phyloP scores from a whole-genome alignment of 2,888 invertebrate genomes.

The Drosophila maculinotata region DNA sequence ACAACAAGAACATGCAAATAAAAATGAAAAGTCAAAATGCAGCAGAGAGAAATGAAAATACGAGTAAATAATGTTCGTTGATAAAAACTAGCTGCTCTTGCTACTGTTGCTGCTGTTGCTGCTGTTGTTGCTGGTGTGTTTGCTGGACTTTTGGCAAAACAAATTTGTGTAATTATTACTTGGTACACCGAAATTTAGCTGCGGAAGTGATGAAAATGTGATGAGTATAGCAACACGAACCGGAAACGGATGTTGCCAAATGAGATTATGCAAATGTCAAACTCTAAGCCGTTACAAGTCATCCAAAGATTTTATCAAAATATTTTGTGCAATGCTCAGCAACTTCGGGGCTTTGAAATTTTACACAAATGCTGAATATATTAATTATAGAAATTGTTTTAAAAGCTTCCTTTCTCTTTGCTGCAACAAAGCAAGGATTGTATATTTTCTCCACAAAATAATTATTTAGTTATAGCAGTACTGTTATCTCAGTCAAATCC shows the following conservation, averaged over 20 bases:
- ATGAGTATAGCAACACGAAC: conserved; percentile 34
- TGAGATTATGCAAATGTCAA: conserved; percentile 58
- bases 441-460: no score
- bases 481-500: no score
- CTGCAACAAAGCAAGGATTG: no score
- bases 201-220: conserved; percentile 60
- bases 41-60: conserved; percentile 51
- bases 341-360: no score
- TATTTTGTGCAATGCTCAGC: not conserved
- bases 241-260: conserved; percentile 64
- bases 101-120: conserved; percentile 19
- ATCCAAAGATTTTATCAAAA: conserved; percentile 14
- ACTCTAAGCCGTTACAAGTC: conserved; percentile 12
- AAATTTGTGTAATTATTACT: conserved; percentile 65
- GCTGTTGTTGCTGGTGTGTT: conserved; percentile 11
- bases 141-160: conserved; percentile 28
- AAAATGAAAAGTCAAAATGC: conserved; percentile 48
- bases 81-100: conserved; percentile 62
- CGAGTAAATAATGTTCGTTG: conserved; percentile 73
- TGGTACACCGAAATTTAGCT: conserved; percentile 15
- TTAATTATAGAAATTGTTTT: not conserved
- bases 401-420: no score
- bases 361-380: not conserved
- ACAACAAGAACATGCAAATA: conserved; percentile 58
- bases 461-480: no score